Evolutionary conservation across 2,113 vertebrate species (phyloP).

Genomic region (Phodopus roborovskii): DNA sequence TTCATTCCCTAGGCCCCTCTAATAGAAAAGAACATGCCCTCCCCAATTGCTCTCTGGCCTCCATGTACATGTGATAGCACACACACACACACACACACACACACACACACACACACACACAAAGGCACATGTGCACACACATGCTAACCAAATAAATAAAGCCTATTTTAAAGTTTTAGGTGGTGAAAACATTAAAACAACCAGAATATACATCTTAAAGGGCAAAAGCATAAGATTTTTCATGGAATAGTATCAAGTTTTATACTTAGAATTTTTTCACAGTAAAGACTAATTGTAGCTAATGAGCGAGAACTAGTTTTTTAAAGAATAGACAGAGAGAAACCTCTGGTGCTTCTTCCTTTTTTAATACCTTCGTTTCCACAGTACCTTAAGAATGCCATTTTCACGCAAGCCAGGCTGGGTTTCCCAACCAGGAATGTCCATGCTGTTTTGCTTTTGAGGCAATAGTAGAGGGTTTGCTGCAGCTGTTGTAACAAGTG

Average conservation of each 20-base stretch:
- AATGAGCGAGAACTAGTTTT: conserved; percentile 1
- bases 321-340: background rate
- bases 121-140: too few relatives aligned
- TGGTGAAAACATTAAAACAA: background rate
- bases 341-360: background rate
- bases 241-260: background rate
- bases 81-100: background rate
- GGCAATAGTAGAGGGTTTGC: conserved; percentile 33
- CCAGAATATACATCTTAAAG: background rate
- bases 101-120: background rate
- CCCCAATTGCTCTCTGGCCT: background rate
- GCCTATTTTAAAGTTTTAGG: background rate
- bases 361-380: conserved; percentile 26
- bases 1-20: background rate
- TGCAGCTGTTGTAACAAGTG: background rate
- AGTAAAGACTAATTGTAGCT: background rate
- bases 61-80: background rate
- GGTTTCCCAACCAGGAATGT: background rate
- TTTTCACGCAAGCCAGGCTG: background rate
- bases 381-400: background rate
- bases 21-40: background rate
- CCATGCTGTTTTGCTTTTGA: background rate
- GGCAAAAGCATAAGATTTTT: conserved; percentile 1
- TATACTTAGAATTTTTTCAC: background rate
- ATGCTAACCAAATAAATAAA: background rate